phyloP scores from a whole-genome alignment of 2,113 vertebrate species.

The Laticauda laticaudata region DNA sequence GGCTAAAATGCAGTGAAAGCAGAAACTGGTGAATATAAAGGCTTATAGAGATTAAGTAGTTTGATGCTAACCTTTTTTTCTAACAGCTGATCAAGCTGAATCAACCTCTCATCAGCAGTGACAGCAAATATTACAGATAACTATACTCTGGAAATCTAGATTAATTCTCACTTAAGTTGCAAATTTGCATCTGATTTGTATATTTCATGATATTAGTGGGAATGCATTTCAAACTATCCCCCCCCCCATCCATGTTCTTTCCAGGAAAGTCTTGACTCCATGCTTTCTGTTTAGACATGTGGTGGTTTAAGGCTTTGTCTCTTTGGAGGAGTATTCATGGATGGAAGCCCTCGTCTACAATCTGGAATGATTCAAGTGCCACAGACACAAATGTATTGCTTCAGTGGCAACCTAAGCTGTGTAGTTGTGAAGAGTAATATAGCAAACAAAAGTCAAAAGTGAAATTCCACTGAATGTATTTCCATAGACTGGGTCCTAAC shows the following conservation, averaged over 20 bases:
- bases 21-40: not conserved
- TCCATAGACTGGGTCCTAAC: not conserved
- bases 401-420: not conserved
- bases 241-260: not conserved
- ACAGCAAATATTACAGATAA: not conserved
- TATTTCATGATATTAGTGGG: not conserved
- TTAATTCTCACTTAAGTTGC: not conserved
- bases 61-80: not conserved
- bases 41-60: not conserved
- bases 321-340: not conserved
- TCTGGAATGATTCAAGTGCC: not conserved
- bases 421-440: not conserved
- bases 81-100: not conserved
- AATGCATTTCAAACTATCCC: not conserved
- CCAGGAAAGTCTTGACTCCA: not conserved
- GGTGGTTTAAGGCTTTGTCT: not conserved
- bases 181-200: not conserved
- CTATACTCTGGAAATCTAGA: not conserved
- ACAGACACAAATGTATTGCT: not conserved
- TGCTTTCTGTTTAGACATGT: not conserved
- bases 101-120: not conserved
- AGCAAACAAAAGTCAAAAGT: not conserved
- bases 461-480: not conserved
- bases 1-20: not conserved
- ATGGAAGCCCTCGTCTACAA: not conserved